A percentile compares a stretch with the other conserved stretches of the same genome.
Conservation (phyloP, 2,113 vertebrate species). For the Apodemus sylvaticus region DNA sequence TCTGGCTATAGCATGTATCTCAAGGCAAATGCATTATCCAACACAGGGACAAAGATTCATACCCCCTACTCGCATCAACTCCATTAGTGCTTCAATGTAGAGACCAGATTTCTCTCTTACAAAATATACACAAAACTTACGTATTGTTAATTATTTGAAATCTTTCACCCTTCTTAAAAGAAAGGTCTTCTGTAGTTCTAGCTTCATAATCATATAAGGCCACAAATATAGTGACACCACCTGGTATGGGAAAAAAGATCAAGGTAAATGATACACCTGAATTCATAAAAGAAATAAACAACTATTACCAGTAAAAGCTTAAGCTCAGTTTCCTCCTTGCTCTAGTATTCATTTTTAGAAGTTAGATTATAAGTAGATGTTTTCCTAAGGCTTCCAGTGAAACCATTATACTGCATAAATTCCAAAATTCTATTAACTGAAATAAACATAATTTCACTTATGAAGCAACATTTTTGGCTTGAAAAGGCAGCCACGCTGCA, state of each 20-base stretch:
- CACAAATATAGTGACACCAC: slow-evolving; percentile 98
- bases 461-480: slow-evolving; percentile 11
- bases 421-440: slow-evolving; percentile 41
- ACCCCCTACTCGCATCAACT: not conserved
- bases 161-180: slow-evolving; percentile 98
- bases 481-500: slow-evolving; percentile 31
- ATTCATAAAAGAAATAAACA: slow-evolving; percentile 9
- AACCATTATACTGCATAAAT: not conserved
- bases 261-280: slow-evolving; percentile 41
- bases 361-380: not conserved
- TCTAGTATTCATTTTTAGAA: slow-evolving; percentile 39
- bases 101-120: not conserved
- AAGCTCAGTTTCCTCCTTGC: not conserved
- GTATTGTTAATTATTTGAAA: slow-evolving; percentile 99
- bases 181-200: slow-evolving; percentile 97
- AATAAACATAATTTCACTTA: slow-evolving; percentile 46
- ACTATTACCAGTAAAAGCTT: not conserved
- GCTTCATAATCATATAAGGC: slow-evolving; percentile 99
- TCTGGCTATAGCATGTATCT: not conserved
- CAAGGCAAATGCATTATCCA: not conserved
- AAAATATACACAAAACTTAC: slow-evolving; percentile 86
- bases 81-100: not conserved
- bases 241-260: slow-evolving; percentile 79
- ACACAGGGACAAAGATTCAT: not conserved
- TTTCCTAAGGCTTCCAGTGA: slow-evolving; percentile 36